A percentile compares a stretch with the other conserved stretches of the same genome.
Conservation (phyloP, 2,797 vertebrate genomes). For the Echeneis naucrates region DNA sequence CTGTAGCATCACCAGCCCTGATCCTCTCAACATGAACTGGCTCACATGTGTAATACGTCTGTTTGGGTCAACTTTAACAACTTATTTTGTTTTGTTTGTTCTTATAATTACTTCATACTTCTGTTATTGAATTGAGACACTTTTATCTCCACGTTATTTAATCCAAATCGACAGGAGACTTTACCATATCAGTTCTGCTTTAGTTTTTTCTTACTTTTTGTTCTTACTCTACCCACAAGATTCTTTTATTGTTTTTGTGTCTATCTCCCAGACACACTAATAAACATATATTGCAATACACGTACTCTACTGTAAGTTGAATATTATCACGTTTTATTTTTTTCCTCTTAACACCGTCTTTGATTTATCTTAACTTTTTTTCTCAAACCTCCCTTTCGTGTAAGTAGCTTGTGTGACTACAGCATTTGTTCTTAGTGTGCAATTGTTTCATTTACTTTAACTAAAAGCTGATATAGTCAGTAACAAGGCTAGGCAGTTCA, state of each 20-base stretch:
- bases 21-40: slow-evolving; percentile 15
- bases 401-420: slow-evolving; percentile 48
- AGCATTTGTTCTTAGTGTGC: slow-evolving; percentile 62
- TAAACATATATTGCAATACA: slow-evolving; percentile 62
- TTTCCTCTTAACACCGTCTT: slow-evolving; percentile 33
- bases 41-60: slow-evolving; percentile 77
- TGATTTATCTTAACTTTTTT: slow-evolving; percentile 6
- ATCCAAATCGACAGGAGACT: slow-evolving; percentile 33
- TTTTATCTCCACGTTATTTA: slow-evolving; percentile 34
- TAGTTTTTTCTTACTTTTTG: slow-evolving; percentile 15
- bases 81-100: slow-evolving; percentile 73
- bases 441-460: slow-evolving; percentile 47
- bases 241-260: slow-evolving; percentile 54
- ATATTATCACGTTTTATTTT: slow-evolving; percentile 41
- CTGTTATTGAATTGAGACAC: slow-evolving; percentile 53
- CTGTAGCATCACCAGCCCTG: neutral
- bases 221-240: slow-evolving; percentile 46
- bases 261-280: slow-evolving; percentile 47
- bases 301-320: slow-evolving; percentile 69
- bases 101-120: slow-evolving; percentile 85
- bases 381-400: slow-evolving; percentile 10
- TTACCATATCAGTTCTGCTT: slow-evolving; percentile 31
- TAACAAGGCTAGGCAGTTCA: slow-evolving; percentile 25
- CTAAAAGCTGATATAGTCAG: slow-evolving; percentile 20
- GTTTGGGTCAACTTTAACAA: slow-evolving; percentile 57